Evolutionary conservation across 2,888 invertebrate species (phyloP), one percentile per base, ranked within the genome.

Genomic region (Ochropleura leucogaster): DNA sequence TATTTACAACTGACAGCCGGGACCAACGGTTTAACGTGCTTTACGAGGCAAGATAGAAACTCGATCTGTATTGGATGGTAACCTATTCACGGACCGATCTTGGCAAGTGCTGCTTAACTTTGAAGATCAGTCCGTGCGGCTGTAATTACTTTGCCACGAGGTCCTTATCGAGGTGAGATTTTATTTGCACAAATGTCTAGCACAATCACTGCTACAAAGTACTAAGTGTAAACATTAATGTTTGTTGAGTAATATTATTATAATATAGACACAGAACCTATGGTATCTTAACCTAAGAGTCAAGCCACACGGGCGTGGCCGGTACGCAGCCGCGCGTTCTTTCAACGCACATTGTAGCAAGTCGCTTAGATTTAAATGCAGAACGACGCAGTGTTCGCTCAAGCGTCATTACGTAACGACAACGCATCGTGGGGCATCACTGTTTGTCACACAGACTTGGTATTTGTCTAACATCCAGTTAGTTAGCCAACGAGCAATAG

Each of bases 231-330:
- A 65, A 65, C 65, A 59, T 74, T 49, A 8, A 76, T 71, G 40
- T 40, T 16, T 60, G 40, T 47, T 78, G 9, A 47, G 14, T 79
- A 40, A 62, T 72, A 55, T 49, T 64, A 53, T 44, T 53, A 44
- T 79, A 12, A 59, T 59, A 72, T 42, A 51, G 46, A 59, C 64
- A 78, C 79, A 44, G 14, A 73, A 18, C n/a, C 14, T 62, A 62
- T 14, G 44, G n/a, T 62, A 62, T 12, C n/a, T 44, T 62, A 62
- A 44, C 44, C 44, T 62, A 62, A 7, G 4, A 44, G 62, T 62
- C n/a, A 62, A 62, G n/a, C n/a, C 44, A 44, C 14, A 44, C 44
- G 62, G 14, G 44, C 62, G 62, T 46, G 14, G 42, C 8, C 44
- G n/a, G 62, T 62, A 7, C 62, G 44, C 12, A 44, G 0, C 44